Conservation (phyloP, 2,888 invertebrate genomes). For the Eupithecia exiguata region DNA sequence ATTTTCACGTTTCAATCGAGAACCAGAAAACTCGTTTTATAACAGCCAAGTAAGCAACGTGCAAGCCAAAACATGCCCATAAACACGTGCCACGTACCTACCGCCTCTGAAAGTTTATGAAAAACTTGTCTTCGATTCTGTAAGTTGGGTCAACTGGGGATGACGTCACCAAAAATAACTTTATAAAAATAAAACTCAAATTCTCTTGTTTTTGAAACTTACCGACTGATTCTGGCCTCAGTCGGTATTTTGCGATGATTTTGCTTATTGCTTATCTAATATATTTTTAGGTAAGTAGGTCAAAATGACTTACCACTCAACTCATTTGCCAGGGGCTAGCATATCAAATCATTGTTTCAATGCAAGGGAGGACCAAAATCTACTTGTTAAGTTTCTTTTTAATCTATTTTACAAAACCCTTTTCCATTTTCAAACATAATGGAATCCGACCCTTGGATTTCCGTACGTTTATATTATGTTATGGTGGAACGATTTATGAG, state of each 20-base stretch:
- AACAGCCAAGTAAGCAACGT: background rate
- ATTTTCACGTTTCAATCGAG: background rate
- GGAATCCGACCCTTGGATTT: conserved; percentile 11
- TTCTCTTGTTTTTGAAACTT: too few relatives aligned
- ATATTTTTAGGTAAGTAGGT: too few relatives aligned
- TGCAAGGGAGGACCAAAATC: background rate
- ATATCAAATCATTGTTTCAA: background rate
- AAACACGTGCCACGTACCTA: background rate
- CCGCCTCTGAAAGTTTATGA: background rate
- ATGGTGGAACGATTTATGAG: background rate
- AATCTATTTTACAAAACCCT: conserved; percentile 16
- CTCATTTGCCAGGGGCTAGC: background rate
- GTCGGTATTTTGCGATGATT: too few relatives aligned
- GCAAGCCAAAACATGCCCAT: background rate
- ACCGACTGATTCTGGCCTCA: too few relatives aligned
- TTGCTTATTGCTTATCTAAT: too few relatives aligned
- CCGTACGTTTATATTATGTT: background rate
- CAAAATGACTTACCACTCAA: too few relatives aligned
- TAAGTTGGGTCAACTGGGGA: background rate
- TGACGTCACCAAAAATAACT: background rate
- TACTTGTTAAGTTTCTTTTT: background rate
- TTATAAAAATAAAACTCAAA: background rate
- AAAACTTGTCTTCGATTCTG: background rate
- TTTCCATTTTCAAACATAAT: conserved; percentile 23
- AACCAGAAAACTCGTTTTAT: background rate